Evolutionary conservation across 1,140 invertebrate species (phyloP).

Genomic region (Nautilus pompilius): DNA sequence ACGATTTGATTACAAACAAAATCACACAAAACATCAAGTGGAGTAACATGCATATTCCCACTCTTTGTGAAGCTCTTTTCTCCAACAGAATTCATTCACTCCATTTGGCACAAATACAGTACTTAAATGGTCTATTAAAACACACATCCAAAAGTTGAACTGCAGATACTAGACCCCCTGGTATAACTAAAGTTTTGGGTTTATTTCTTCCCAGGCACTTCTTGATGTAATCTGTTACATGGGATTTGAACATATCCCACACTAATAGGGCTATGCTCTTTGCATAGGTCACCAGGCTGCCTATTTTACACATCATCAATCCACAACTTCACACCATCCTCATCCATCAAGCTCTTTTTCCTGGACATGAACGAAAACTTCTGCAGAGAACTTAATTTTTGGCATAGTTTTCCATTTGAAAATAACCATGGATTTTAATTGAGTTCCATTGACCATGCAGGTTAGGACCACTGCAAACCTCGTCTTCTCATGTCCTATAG

Average conservation of each 20-base stretch:
- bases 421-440: slow-evolving; percentile 34
- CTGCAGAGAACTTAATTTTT: slow-evolving; percentile 7
- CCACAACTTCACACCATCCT: background rate
- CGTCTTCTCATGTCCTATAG: slow-evolving; percentile 31
- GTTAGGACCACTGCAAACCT: slow-evolving; percentile 34
- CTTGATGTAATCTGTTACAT: background rate
- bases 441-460: slow-evolving; percentile 29
- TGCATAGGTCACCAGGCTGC: background rate
- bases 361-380: background rate
- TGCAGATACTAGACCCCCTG: slow-evolving; percentile 17
- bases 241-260: slow-evolving; percentile 19
- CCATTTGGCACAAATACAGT: too few species aligned
- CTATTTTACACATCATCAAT: too few species aligned
- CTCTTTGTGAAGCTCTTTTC: background rate
- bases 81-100: background rate
- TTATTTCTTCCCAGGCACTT: background rate
- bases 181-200: slow-evolving; percentile 16
- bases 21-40: background rate
- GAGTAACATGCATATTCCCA: background rate
- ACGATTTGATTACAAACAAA: background rate
- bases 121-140: too few species aligned
- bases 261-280: slow-evolving; percentile 11
- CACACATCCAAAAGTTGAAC: slow-evolving; percentile 22
- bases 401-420: slow-evolving; percentile 33
- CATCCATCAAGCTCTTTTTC: background rate